Evolutionary conservation across 2,797 vertebrate genomes (phyloP), one percentile per base, ranked within the genome.

Genomic region (Stomatorhinus walkeri): DNA sequence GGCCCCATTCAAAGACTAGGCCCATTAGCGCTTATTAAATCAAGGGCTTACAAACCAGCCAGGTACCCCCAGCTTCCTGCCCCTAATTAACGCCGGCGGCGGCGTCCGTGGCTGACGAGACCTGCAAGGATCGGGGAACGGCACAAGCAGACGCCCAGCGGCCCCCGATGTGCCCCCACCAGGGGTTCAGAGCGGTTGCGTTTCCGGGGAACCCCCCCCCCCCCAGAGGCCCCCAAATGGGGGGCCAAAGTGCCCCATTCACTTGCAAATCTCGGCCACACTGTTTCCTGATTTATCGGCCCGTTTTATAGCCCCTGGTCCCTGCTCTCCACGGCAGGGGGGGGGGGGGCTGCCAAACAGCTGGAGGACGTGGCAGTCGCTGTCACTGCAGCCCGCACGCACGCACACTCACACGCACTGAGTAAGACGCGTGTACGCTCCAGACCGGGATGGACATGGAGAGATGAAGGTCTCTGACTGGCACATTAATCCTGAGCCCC

Each of bases 11-110:
- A 54, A 54, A n/a, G 46, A 51, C 4, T 32, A 87, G 85, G 22
- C 85, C 49, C 51, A 10, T 56, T 87, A 49, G 49, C 52, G 52
- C 32, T 87, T 84, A 84, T 84, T 84, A 48, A 84, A 84, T 84
- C 19, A 49, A 84, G 81, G 81, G 85, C 32, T 87, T 59, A 56
- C 28, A 32, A 87, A 59, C 16, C 49, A 87, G 14, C 28, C 49
- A 56, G 43, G n/a, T 48, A 49, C 0, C 36, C 46, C 1, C 14
- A 10, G 49, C 85, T 87, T 87, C 49, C 85, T 54, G 85, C 28
- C 12, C 48, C 12, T 87, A 87, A 56, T 54, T 86, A 87, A 56
- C 10, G 4, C 9, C 4, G 10, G 68, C 12, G 10, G 68, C 12
- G 24, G 24, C 24, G 16, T 79, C 36, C 36, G 2, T 0, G 36